Base-by-base conservation (phyloP, 2,113 vertebrate species). In the Dipodomys stephensi region DNA sequence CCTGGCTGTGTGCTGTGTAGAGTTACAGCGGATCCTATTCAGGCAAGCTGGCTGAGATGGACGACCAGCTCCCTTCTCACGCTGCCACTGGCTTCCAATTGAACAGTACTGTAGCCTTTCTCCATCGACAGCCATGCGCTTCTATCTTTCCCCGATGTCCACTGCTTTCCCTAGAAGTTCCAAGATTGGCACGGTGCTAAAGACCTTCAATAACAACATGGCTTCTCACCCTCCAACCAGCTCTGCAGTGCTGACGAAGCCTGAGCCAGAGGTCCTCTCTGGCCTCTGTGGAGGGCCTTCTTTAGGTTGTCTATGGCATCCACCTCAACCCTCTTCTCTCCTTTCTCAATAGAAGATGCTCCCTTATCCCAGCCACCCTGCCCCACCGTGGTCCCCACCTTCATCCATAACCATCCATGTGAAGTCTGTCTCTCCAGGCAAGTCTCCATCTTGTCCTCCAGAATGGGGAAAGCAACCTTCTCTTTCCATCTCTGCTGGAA, bases 1-100 rank as follows among this genome's bases (percentile, higher is more conserved):
- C 83, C 19, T 12, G 69, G 69, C 95, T 97, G 22, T 10, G 53
- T 83, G 67, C 89, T 97, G 95, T 69, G 62, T 83, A 90, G 90
- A 88, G 78, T 90, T 96, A 89, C 92, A 77, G 23, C 35, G 0
- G 77, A 77, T 49, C 69, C 65, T 72, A 23, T 92, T 86, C 89
- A 83, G 73, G 83, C 87, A 1, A 19, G 84, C 60, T 32, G 74
- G 30, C 83, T 85, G 49, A 46, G 32, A 27, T n/a, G 72, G n/a
- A 28, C 30, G 69, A 39, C n/a, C 19, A 32, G 22, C 28, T 90
- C 83, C 62, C 91, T 80, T 8, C 64, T 91, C 18, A n/a, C 0
- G 12, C n/a, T 2, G 91, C 67, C 15, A 81, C 1, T 0, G 5
- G 72, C n/a, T 87, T 82, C 71, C 20, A 44, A 57, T 13, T 12